Conservation (phyloP, 2,888 invertebrate genomes). For the Macrophya annulata region DNA sequence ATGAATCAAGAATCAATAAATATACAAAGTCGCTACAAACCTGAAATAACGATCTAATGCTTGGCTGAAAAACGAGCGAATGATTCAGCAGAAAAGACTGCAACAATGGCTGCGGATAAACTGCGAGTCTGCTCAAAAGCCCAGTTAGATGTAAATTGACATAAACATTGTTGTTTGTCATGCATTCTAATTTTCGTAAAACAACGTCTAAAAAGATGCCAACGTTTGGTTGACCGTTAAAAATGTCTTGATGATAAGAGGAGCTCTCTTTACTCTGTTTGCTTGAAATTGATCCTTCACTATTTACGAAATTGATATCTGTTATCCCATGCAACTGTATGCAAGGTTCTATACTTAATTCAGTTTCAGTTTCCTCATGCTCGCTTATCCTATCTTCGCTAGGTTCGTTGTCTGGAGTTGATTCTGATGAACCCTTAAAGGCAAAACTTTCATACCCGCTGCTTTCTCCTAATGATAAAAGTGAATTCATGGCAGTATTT, state of each 20-base stretch:
- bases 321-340: conserved; percentile 57
- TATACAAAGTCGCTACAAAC: conserved; percentile 79
- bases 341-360: conserved; percentile 62
- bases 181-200: conserved; percentile 90
- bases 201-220: conserved; percentile 88
- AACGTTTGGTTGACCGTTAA: conserved; percentile 76
- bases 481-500: conserved; percentile 81
- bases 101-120: conserved; percentile 94
- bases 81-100: conserved; percentile 94
- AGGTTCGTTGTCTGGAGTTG: conserved; percentile 77
- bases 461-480: conserved; percentile 88
- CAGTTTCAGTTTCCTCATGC: conserved; percentile 64
- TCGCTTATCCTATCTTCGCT: conserved; percentile 71
- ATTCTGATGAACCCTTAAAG: conserved; percentile 79
- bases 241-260: conserved; percentile 67
- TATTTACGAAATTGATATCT: conserved; percentile 54
- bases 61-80: conserved; percentile 92
- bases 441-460: conserved; percentile 89
- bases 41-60: conserved; percentile 95
- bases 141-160: conserved; percentile 94
- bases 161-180: conserved; percentile 91
- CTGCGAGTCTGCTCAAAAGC: conserved; percentile 91
- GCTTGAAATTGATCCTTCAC: conserved; percentile 52
- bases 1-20: neutral
- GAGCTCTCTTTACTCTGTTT: conserved; percentile 61